Base-by-base conservation (phyloP, 2,797 vertebrate genomes). In the Myiotriccus ornatus region DNA sequence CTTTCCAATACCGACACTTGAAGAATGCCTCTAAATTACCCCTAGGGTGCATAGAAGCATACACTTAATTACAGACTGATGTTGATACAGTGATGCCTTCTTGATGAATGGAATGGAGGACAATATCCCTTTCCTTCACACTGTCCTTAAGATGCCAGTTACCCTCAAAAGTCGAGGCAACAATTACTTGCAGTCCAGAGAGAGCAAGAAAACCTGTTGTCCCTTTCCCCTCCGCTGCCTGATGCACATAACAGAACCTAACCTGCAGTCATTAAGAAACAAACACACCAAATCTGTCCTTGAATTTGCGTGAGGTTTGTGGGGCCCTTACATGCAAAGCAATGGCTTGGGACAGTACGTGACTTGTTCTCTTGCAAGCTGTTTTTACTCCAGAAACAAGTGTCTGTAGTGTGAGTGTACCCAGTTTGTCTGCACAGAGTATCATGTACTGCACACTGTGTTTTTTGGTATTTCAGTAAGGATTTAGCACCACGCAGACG, bases 291-390 rank as follows among this genome's bases (percentile, higher is more conserved):
- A 94, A 96, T 93, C 84, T 93, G 65, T 69, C 90, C 87, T 89
- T 87, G 93, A 73, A 76, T 96, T 97, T 94, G 78, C 96, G 83
- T 86, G 78, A 96, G 62, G 9, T 93, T 90, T 96, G 62, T 86
- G 89, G 82, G 86, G 67, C 82, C 71, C 82, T 96, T 89, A 73
- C n/a, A 63, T 10, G 44, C 62, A 94, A 77, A 94, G 46, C 78
- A 89, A 90, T 44, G 83, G 56, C 50, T 89, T 96, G 84, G 80
- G 56, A n/a, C 2, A 15, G 4, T 90, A 62, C 35, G 71, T 85
- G 84, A 41, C 56, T 77, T 89, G 68, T 47, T 92, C 70, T 90
- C 90, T 87, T 87, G 75, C 39, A 93, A 89, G 22, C n/a, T 91
- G 22, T 85, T 89, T 92, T 81, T 71, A 35, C 95, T 70, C 79